Evolutionary conservation across 1,140 invertebrate genomes (phyloP), one percentile per base, ranked within the genome.

Genomic region (Triops longicaudatus): DNA sequence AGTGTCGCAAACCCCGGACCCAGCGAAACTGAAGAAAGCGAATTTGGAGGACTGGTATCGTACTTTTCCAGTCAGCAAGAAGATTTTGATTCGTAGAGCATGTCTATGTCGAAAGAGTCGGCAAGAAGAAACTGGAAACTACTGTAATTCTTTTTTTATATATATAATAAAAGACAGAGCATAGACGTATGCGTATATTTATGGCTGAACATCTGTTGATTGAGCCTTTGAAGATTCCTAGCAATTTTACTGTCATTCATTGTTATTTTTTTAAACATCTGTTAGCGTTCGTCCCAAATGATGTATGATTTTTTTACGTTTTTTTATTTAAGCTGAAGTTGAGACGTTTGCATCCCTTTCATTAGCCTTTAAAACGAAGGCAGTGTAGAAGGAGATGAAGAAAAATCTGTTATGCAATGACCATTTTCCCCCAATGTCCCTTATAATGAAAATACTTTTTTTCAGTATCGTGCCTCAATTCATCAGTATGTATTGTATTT

Each of bases 1-100:
- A 41, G 31, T 26, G 27, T 26, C 14, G 43, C 31, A 12, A 26
- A 37, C 26, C 26, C 42, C 9, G 50, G n/a, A 4, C 63, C 73
- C 27, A 63, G 42, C 22, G 75, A 37, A 26, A 31, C 74, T 22
- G 63, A 89, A 79, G 88, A 88, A 72, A 87, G 91, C 41, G 91
- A 92, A 81, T 93, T 93, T 83, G 91, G 91, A n/a, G 92, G 92
- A 17, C 85, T 93, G 77, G 92, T 93, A n/a, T 93, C 92, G 78
- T 94, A 94, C 84, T 93, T 93, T 84, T 93, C 92, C 78, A 93
- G 91, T 84, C 92, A 93, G 84, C 91, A 92, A 82, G 91, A 93
- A 83, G 90, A 92, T 83, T 85, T 88, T 72, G 87, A 88, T 79
- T 85, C 86, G 83, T 87, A 87, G 31, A 75, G 17, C 12, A 9